These are phyloP conservation scores for Vimba vimba DNA, from an alignment of 2,113 vertebrate genomes.

Conservation along the genomic window DNA sequence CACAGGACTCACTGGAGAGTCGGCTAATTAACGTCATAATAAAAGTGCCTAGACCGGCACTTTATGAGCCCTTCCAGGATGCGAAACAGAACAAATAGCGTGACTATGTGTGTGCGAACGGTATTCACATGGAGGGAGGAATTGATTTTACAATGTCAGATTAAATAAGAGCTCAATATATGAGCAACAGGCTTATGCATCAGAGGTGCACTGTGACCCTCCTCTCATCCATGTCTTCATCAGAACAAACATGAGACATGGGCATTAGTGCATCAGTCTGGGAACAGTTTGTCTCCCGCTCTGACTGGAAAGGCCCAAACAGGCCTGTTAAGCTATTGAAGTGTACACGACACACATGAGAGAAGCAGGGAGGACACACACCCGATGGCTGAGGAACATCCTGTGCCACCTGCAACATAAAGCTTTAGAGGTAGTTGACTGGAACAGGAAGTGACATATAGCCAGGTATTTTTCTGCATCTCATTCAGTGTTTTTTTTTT, in stretches of 20 bases:
- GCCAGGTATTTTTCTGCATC: not conserved
- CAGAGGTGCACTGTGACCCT: constrained; percentile 28
- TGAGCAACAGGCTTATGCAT: constrained; percentile 17
- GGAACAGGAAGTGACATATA: constrained; percentile 4
- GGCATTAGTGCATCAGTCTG: constrained; percentile 5
- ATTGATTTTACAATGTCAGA: constrained; percentile 35
- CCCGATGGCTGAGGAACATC: constrained; percentile 9
- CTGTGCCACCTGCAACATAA: constrained; percentile 12
- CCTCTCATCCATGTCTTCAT: constrained; percentile 7
- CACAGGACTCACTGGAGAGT: constrained; percentile 25
- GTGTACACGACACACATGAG: not conserved
- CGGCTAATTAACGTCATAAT: constrained; percentile 40
- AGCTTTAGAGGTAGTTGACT: not conserved
- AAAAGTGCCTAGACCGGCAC: constrained; percentile 38
- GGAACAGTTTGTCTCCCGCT: constrained; percentile 14
- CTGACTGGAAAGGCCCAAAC: not conserved
- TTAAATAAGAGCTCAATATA: constrained; percentile 28
- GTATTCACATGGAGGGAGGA: not conserved
- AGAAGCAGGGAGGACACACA: constrained; percentile 26
- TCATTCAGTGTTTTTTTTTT: not conserved
- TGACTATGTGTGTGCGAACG: not conserved
- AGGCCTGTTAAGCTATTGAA: not conserved
- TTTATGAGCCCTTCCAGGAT: constrained; percentile 32
- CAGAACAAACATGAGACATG: not conserved
- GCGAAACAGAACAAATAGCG: constrained; percentile 10